Conservation (phyloP, 2,113 vertebrate genomes). For the Epinephelus lanceolatus region DNA sequence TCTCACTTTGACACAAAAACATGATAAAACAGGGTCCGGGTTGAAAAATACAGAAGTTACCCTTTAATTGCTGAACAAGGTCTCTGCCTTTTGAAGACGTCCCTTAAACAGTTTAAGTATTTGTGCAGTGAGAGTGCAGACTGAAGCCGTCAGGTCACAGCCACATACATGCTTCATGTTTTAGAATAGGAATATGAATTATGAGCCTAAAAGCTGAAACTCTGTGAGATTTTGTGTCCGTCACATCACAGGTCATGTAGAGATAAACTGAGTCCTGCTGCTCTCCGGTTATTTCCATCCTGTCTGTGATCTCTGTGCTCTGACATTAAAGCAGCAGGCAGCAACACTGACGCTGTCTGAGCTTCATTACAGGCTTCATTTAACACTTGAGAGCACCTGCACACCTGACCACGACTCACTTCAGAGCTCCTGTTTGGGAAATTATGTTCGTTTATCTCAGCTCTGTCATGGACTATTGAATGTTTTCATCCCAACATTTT, state of each 20-base stretch:
- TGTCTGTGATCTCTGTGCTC: conserved; percentile 55
- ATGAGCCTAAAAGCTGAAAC: background rate
- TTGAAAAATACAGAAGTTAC: no score
- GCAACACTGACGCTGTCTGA: conserved; percentile 26
- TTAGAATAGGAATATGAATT: background rate
- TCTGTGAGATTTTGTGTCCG: background rate
- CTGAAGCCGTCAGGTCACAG: background rate
- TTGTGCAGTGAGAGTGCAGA: background rate
- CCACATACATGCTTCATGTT: background rate
- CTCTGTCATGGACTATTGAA: background rate
- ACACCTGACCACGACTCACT: conserved; percentile 23
- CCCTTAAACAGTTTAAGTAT: background rate
- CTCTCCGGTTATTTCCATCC: conserved; percentile 60
- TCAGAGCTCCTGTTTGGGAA: background rate
- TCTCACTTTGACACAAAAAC: no score
- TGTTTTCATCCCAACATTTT: background rate
- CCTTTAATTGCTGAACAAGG: no score
- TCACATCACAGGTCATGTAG: conserved; percentile 10
- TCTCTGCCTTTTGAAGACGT: background rate
- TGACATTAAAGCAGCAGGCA: conserved; percentile 69
- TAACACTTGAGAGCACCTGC: conserved; percentile 34
- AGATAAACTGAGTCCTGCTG: conserved; percentile 51
- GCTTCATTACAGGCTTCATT: conserved; percentile 59
- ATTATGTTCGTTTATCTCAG: background rate
- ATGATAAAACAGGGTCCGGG: no score